Percentiles rank a stretch among this genome's conserved stretches.
Evolutionary conservation across 2,113 vertebrate species (phyloP).

Genomic region (Brachirus orientalis): DNA sequence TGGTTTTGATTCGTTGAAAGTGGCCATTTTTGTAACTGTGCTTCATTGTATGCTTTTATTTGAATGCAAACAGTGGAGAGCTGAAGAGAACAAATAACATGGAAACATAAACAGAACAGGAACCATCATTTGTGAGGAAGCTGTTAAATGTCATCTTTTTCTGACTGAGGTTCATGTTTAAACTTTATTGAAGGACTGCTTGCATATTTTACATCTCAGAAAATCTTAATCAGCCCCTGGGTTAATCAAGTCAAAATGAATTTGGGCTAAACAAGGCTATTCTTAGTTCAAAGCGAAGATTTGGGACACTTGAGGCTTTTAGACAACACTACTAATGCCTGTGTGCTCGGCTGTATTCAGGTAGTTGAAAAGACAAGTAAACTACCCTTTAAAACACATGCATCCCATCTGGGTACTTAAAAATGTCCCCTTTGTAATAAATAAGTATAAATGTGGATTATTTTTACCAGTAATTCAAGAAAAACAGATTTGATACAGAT

Average conservation of each 20-base stretch:
- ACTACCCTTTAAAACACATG: not conserved
- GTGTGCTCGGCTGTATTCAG: slow-evolving; percentile 5
- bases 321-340: not conserved
- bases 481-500: too few relatives aligned
- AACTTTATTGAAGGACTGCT: slow-evolving; percentile 11
- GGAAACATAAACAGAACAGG: slow-evolving; percentile 27
- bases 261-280: slow-evolving; percentile 6
- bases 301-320: not conserved
- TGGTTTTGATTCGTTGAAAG: slow-evolving; percentile 12
- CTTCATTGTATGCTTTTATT: slow-evolving; percentile 52
- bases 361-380: not conserved
- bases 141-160: slow-evolving; percentile 21
- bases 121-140: slow-evolving; percentile 16
- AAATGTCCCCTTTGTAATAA: slow-evolving; percentile 1
- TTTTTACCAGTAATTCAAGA: not conserved
- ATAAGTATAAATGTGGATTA: too few relatives aligned
- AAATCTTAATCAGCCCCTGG: slow-evolving; percentile 25
- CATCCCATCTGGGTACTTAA: slow-evolving; percentile 6
- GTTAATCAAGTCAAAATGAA: slow-evolving; percentile 23
- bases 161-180: not conserved
- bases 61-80: slow-evolving; percentile 36
- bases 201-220: not conserved
- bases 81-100: slow-evolving; percentile 34
- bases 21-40: slow-evolving; percentile 58
- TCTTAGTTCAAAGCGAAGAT: slow-evolving; percentile 4